Evolutionary conservation across 2,888 invertebrate genomes (phyloP), one percentile per base, ranked within the genome.

Genomic region (Lepidocyrtoides sp.): DNA sequence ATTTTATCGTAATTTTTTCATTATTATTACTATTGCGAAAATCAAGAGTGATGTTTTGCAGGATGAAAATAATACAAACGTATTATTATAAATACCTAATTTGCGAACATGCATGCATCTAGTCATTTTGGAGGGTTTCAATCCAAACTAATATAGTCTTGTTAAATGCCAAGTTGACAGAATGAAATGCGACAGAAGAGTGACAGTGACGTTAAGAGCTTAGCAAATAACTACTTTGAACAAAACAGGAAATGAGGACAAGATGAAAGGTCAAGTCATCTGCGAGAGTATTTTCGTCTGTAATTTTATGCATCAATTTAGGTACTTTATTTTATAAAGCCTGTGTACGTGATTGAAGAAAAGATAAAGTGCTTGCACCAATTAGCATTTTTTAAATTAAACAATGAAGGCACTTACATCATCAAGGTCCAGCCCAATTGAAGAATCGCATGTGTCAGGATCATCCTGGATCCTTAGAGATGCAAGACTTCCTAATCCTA

Each of bases 391-490:
- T 36, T 36, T 36, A 57, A 81, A n/a, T 72, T 17, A 14, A n/a
- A n/a, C n/a, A n/a, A n/a, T n/a, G n/a, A n/a, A n/a, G n/a, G n/a
- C n/a, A 91, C 93, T 93, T 89, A 93, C 93, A 92, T 93, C 93
- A 92, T 93, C 93, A 32, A 89, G 96, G 93, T 96, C 96, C 79
- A 96, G 96, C 93, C 96, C 96, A 94, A 96, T 94, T 82, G 96
- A 96, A 92, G 96, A 96, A 94, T 96, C 96, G 94, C 96, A 96
- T 92, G 95, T 95, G 92, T 96, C 95, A 95, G 95, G 93, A 95
- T 95, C 94, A 95, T 95, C 57, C 95, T 95, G 93, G 95, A 95
- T 94, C 95, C 95, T 93, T 95, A 95, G 87, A 95, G 95, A 86
- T 96, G 94, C 95, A 95, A 94, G 72, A 94, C 94, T 97, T 69